Evolutionary conservation across 2,113 vertebrate genomes (phyloP).

Genomic region (Campylomormyrus numenius): DNA sequence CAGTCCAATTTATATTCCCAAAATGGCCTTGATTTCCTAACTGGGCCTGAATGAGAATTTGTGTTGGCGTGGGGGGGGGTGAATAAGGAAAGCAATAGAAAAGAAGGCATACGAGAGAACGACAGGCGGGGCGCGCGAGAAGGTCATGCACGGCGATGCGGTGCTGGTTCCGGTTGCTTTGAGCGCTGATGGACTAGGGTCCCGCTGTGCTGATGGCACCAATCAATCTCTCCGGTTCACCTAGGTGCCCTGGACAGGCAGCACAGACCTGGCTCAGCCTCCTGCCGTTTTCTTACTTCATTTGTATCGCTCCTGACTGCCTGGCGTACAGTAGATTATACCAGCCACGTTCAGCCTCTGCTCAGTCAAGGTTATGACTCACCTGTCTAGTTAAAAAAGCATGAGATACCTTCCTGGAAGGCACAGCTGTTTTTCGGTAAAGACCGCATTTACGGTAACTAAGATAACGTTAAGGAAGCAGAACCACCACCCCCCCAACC

Average conservation of each 20-base stretch:
- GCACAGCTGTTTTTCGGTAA: neutral
- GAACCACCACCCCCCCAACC: neutral
- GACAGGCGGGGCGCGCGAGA: neutral
- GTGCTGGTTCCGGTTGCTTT: slow-evolving; percentile 16
- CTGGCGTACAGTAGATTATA: neutral
- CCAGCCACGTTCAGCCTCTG: neutral
- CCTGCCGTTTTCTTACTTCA: neutral
- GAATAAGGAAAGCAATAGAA: neutral
- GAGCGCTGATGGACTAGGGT: slow-evolving; percentile 1
- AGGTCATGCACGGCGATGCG: neutral
- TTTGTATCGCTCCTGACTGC: neutral
- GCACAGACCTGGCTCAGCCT: neutral
- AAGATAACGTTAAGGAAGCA: neutral
- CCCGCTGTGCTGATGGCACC: neutral
- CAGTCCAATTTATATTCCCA: neutral
- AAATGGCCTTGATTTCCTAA: neutral
- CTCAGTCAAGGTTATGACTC: neutral
- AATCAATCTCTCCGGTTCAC: neutral
- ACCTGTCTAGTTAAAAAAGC: neutral
- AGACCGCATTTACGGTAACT: neutral
- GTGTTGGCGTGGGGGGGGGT: neutral
- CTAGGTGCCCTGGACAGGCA: neutral
- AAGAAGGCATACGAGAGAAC: neutral
- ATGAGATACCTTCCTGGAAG: neutral
- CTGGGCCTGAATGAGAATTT: neutral